Evolutionary conservation across 2,888 invertebrate genomes (phyloP), one percentile per base, ranked within the genome.

Genomic region (Junonia oenone): DNA sequence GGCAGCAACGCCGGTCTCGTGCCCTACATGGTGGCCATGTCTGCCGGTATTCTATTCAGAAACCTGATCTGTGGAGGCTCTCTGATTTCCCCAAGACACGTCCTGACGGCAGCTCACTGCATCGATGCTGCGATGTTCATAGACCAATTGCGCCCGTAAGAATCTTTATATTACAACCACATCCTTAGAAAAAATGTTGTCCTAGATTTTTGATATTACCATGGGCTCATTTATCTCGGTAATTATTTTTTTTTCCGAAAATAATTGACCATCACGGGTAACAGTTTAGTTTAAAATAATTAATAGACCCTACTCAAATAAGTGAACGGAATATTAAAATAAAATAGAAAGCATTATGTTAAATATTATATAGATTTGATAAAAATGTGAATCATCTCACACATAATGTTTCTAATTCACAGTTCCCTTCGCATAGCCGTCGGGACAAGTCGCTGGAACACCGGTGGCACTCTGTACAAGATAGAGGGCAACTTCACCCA

Each of bases 81-180:
- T n/a, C 43, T 85, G 6, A 55, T 86, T 40, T 46, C 64, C 0
- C 50, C 15, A 0, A 61, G 76, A 0, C 69, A 68, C 15, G 68
- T 84, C 1, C 67, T 85, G 11, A 85, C 83, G 0, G 86, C 86
- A 1, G 85, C 86, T 0, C 85, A 86, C 50, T 86, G 85, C 56
- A 76, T 84, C 49, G 73, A 46, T 0, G 68, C 73, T 29, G 74
- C 69, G 0, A 72, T 64, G 69, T 68, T 65, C 52, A 62, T 59
- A 15, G 71, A 71, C 1, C 57, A 66, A 0, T 43, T 43, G 8
- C 2, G 22, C 6, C 6, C 67, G 76, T 5, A 63, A 55, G 14
- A 31, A 29, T n/a, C n/a, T n/a, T n/a, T n/a, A n/a, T n/a, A n/a
- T n/a, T n/a, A n/a, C n/a, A n/a, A n/a, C n/a, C n/a, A n/a, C n/a